Conservation (phyloP, 2,113 vertebrate genomes). For the Corvus hawaiiensis region DNA sequence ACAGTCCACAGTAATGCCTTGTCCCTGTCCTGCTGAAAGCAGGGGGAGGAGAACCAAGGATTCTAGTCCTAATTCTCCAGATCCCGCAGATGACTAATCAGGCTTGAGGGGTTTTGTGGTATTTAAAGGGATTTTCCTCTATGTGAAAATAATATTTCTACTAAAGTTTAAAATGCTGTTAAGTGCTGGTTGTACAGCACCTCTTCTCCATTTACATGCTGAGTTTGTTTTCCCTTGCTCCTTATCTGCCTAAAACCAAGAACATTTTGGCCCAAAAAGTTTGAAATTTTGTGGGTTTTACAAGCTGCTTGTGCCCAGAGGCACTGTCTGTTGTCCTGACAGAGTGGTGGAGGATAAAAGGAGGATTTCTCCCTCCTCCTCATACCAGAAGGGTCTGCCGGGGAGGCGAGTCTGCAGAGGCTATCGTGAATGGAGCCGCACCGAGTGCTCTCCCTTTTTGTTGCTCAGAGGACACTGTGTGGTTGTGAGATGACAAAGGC, state of each 20-base stretch:
- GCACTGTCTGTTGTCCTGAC: background rate
- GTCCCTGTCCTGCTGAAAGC: background rate
- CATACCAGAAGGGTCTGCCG: accelerated
- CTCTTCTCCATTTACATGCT: background rate
- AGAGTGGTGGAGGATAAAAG: background rate
- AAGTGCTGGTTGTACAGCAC: background rate
- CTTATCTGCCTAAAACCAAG: background rate
- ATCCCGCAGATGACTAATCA: background rate
- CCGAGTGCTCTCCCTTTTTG: background rate
- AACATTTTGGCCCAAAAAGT: background rate
- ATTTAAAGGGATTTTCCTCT: background rate
- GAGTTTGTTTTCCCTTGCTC: background rate
- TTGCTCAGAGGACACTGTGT: background rate
- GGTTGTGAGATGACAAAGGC: background rate
- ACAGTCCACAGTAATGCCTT: background rate
- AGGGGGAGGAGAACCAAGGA: background rate
- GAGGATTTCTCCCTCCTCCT: background rate
- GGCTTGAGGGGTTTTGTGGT: background rate
- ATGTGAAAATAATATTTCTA: background rate
- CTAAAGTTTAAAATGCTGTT: background rate
- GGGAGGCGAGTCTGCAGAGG: background rate
- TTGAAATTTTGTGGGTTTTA: background rate
- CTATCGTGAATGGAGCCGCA: background rate
- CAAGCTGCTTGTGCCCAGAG: background rate
- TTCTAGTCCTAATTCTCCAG: background rate